Conservation (phyloP, 1,140 invertebrate species). For the Acyrthosiphon pisum region DNA sequence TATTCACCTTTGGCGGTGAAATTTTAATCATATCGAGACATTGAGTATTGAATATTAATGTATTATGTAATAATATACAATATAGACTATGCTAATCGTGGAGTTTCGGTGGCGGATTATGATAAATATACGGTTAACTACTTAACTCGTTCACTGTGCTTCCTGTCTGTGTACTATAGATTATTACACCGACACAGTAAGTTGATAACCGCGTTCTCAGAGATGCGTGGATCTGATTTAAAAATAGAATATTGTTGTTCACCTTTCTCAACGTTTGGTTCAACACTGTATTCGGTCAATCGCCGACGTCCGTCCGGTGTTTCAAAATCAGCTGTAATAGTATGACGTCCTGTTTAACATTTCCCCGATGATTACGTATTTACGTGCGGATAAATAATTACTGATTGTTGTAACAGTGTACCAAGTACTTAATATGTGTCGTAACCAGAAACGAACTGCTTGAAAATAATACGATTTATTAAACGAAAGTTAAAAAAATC, state of each 20-base stretch:
- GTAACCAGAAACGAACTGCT: neutral
- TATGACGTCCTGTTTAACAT: neutral
- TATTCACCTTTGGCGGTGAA: too few relatives aligned
- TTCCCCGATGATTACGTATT: neutral
- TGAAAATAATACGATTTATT: neutral
- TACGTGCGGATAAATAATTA: too few relatives aligned
- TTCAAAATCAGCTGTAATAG: neutral
- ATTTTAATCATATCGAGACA: too few relatives aligned
- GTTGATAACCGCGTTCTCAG: neutral
- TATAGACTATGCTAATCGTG: too few relatives aligned
- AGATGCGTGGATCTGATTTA: neutral
- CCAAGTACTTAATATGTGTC: neutral
- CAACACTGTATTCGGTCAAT: neutral
- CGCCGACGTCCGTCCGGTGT: neutral
- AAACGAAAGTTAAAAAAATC: neutral
- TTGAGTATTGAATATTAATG: too few relatives aligned
- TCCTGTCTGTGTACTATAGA: neutral
- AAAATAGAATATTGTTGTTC: constrained; percentile 16
- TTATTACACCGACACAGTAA: neutral
- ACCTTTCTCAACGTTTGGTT: neutral
- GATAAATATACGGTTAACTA: neutral
- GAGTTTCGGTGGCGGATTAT: neutral
- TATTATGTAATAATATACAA: too few relatives aligned
- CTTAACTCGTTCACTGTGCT: neutral
- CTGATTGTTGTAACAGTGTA: too few relatives aligned